phyloP scores from a whole-genome alignment of 2,888 invertebrate genomes.

The Drosophila nigritarsus region DNA sequence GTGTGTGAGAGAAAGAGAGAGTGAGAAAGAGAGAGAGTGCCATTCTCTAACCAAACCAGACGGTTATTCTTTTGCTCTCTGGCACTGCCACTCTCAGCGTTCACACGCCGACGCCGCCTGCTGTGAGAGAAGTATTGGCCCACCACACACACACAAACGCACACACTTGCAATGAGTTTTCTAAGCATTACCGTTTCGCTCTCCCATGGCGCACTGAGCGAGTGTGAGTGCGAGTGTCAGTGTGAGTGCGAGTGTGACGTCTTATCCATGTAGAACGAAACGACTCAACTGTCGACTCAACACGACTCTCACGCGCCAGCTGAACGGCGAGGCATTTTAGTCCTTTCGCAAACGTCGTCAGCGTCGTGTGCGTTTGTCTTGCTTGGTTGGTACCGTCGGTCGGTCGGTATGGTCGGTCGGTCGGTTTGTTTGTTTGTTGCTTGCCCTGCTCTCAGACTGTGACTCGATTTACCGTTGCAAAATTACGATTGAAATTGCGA shows the following conservation, averaged over 20 bases:
- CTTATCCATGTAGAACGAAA: constrained; percentile 61
- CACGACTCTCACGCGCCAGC: constrained; percentile 47
- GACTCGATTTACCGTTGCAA: constrained; percentile 55
- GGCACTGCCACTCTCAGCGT: constrained; percentile 30
- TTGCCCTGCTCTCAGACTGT: constrained; percentile 39
- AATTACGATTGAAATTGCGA: constrained; percentile 46
- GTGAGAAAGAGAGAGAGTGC: constrained; percentile 14
- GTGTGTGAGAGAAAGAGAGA: not conserved
- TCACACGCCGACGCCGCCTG: constrained; percentile 74
- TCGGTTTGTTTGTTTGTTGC: constrained; percentile 36
- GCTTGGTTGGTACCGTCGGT: constrained; percentile 62
- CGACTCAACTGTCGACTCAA: constrained; percentile 45
- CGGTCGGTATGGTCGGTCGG: constrained; percentile 56
- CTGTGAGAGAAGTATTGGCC: constrained; percentile 50
- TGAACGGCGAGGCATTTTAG: constrained; percentile 72
- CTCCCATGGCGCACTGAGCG: constrained; percentile 43
- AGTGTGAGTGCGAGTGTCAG: constrained; percentile 36
- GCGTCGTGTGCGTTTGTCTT: constrained; percentile 74
- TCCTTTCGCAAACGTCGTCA: constrained; percentile 83
- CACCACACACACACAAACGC: constrained; percentile 22
- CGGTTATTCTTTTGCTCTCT: constrained; percentile 27
- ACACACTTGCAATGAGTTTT: constrained; percentile 39
- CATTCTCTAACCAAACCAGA: constrained; percentile 20
- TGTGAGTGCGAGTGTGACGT: constrained; percentile 54
- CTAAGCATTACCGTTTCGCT: constrained; percentile 64